Evolutionary conservation across 2,888 invertebrate genomes (phyloP), one percentile per base, ranked within the genome.

Genomic region (Polydrusus pterygomalis): DNA sequence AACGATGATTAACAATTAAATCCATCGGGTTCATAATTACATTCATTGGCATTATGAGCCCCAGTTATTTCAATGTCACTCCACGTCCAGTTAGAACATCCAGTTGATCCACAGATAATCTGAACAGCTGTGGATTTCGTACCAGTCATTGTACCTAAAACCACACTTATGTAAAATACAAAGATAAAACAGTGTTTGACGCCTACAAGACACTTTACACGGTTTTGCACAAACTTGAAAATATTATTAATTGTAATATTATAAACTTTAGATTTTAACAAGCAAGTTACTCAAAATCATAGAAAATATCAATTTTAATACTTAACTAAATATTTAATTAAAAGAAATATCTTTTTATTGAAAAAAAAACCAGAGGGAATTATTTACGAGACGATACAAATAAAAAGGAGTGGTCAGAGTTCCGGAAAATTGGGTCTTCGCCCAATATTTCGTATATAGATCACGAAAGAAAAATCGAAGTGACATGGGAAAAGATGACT

Each of bases 21-120:
- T 30, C 54, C 54, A 30, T 25, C 13, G 9, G 25, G 54, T n/a
- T 54, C 13, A 5, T 30, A 54, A 25, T 54, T 54, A n/a, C 25
- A 25, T 2, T n/a, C 11, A 54, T 54, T 54, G 11, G 25, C 17
- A 54, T 25, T 54, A 1, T 30, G 30, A 6, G 25, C 25, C 13
- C 54, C 54, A n/a, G 54, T 54, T 1, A 54, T 54, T 30, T 54
- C 30, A n/a, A 54, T 54, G n/a, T 54, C 25, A 30, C 54, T n/a
- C 25, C 54, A 54, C 3, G 30, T n/a, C 15, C 15, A 54, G 7
- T 54, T 20, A 5, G 54, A 54, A n/a, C 25, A 54, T 25, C 54
- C 54, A 25, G 54, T n/a, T 1, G 25, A 25, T 13, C 54, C 54
- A 10, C 54, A 54, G 7, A 25, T 54, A n/a, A 54, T 30, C 17